Evolutionary conservation across 1,140 invertebrate genomes (phyloP).

Genomic region (Cydia fagiglandana): DNA sequence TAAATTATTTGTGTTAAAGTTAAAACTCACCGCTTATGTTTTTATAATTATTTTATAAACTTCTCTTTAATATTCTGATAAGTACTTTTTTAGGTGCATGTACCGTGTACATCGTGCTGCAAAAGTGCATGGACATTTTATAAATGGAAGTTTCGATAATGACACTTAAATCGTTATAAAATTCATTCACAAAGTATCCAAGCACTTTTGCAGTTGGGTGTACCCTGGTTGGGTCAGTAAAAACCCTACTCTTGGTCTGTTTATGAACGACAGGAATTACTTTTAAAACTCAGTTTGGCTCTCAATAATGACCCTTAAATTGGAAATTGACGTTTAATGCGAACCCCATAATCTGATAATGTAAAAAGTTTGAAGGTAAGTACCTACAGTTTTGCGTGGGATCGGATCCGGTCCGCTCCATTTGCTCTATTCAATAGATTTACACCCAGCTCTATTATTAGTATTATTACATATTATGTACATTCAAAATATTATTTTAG

Average conservation of each 20-base stretch:
- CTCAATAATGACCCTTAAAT: not conserved
- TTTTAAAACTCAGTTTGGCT: slow-evolving; percentile 7
- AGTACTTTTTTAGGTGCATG: too few relatives aligned
- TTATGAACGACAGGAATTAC: not conserved
- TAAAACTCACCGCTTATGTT: not conserved
- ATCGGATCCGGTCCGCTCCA: not conserved
- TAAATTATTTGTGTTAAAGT: not conserved
- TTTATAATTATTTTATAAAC: not conserved
- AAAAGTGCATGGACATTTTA: too few relatives aligned
- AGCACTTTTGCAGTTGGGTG: not conserved
- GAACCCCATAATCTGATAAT: slow-evolving; percentile 1
- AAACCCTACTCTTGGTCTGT: not conserved
- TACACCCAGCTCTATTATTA: not conserved
- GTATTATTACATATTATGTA: too few relatives aligned
- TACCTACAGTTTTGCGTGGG: slow-evolving; percentile 1
- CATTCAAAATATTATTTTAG: too few relatives aligned
- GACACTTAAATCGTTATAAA: too few relatives aligned
- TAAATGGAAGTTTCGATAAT: too few relatives aligned
- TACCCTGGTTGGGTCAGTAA: not conserved
- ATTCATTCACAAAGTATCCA: too few relatives aligned
- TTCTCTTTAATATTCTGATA: too few relatives aligned
- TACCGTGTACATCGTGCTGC: too few relatives aligned
- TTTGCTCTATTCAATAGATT: not conserved
- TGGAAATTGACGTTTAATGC: not conserved
- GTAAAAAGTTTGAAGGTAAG: slow-evolving; percentile 4